These are phyloP conservation scores for Hyaena hyaena DNA, from an alignment of 2,113 vertebrate genomes.

Conservation along the genomic window DNA sequence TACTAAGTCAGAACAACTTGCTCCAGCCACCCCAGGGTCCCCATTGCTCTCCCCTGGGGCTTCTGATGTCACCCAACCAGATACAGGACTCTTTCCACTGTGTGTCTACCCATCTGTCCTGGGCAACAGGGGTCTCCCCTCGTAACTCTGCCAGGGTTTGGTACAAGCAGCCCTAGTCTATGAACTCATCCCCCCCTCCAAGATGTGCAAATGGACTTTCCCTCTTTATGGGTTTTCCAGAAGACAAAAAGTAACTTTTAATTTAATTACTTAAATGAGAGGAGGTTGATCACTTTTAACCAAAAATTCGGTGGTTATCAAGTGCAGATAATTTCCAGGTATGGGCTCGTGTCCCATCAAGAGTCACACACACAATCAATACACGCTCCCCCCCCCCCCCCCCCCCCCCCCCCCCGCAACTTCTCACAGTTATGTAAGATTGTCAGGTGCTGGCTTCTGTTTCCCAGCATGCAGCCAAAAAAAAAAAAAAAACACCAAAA, in stretches of 20 bases:
- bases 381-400: not conserved
- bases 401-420: not conserved
- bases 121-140: not conserved
- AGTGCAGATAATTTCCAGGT: conserved; percentile 54
- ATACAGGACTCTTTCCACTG: not conserved
- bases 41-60: not conserved
- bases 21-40: not conserved
- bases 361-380: not conserved
- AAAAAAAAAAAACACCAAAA: no score
- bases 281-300: conserved; percentile 30
- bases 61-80: not conserved
- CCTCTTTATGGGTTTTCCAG: not conserved
- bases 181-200: not conserved
- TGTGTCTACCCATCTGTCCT: not conserved
- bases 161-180: not conserved
- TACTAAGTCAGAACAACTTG: not conserved
- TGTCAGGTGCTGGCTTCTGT: conserved; percentile 43
- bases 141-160: not conserved
- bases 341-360: not conserved
- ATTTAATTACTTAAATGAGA: not conserved
- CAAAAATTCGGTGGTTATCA: conserved; percentile 50
- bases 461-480: not conserved
- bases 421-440: not conserved
- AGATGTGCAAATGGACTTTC: conserved; percentile 11
- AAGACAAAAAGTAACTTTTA: conserved; percentile 5